Conservation (phyloP, 2,797 vertebrate species). For the Rhinichthys osculus region DNA sequence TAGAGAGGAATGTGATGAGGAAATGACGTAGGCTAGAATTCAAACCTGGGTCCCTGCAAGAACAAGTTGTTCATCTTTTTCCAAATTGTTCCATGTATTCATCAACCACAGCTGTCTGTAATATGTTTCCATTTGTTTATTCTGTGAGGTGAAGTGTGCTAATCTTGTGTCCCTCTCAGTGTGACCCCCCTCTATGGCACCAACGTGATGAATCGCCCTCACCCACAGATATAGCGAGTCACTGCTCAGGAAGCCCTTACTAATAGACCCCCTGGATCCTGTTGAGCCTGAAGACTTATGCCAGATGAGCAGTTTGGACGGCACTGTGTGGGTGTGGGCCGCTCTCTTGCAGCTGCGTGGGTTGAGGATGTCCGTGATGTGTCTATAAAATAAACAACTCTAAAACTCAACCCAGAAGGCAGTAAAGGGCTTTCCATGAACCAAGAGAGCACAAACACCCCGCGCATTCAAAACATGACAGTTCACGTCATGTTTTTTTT, state of each 20-base stretch:
- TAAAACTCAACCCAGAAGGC: slow-evolving; percentile 39
- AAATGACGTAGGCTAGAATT: neutral
- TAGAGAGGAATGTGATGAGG: neutral
- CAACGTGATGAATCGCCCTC: slow-evolving; percentile 28
- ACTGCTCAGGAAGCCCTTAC: slow-evolving; percentile 35
- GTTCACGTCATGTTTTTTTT: neutral
- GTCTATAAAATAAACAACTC: slow-evolving; percentile 38
- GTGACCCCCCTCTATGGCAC: slow-evolving; percentile 9
- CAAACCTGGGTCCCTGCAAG: neutral
- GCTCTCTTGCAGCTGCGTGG: slow-evolving; percentile 11
- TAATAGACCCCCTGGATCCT: slow-evolving; percentile 34
- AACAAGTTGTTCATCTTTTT: neutral
- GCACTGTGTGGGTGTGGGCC: slow-evolving; percentile 39
- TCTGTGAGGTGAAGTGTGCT: slow-evolving; percentile 21
- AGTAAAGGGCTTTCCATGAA: slow-evolving; percentile 12
- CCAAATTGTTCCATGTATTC: neutral
- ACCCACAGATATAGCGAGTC: slow-evolving; percentile 45
- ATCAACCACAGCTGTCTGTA: slow-evolving; percentile 33
- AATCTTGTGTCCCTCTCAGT: neutral
- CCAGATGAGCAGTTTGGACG: slow-evolving; percentile 32
- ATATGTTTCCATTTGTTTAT: slow-evolving; percentile 34
- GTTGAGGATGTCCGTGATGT: slow-evolving; percentile 42
- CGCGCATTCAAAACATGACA: slow-evolving; percentile 5
- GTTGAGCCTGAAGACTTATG: neutral
- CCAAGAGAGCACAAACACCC: neutral